phyloP scores from a whole-genome alignment of 2,888 invertebrate genomes.

The Drosophila leonis region DNA sequence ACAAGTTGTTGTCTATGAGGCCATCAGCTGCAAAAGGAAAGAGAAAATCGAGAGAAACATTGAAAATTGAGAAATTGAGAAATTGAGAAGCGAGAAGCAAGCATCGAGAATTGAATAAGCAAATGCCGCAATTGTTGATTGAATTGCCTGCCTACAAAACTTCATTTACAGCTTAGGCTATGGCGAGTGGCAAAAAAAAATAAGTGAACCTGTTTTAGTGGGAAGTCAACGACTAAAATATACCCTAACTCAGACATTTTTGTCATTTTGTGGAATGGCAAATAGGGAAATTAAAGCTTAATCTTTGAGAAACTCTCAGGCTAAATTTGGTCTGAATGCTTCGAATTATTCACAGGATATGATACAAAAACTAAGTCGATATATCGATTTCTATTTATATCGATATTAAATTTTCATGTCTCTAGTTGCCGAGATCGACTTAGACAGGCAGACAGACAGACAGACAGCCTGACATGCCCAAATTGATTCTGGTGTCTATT shows the following conservation, averaged over 20 bases:
- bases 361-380: not conserved
- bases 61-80: conserved; percentile 21
- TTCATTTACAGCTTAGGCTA: conserved; percentile 55
- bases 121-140: conserved; percentile 55
- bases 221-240: not conserved
- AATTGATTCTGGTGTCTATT: too few species aligned
- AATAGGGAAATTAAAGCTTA: not conserved
- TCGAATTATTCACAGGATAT: not conserved
- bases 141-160: conserved; percentile 47
- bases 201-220: not conserved
- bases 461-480: too few species aligned
- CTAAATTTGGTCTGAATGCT: not conserved
- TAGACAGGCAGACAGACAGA: too few species aligned
- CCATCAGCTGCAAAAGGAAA: conserved; percentile 38
- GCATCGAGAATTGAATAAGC: conserved; percentile 38
- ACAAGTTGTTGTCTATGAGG: conserved; percentile 63
- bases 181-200: not conserved
- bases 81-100: conserved; percentile 13
- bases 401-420: too few species aligned
- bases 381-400: not conserved
- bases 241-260: not conserved
- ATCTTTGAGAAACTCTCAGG: not conserved
- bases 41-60: conserved; percentile 1
- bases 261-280: not conserved
- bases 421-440: too few species aligned